Evolutionary conservation across 2,888 invertebrate species (phyloP).

Genomic region (Chydorus sphaericus): DNA sequence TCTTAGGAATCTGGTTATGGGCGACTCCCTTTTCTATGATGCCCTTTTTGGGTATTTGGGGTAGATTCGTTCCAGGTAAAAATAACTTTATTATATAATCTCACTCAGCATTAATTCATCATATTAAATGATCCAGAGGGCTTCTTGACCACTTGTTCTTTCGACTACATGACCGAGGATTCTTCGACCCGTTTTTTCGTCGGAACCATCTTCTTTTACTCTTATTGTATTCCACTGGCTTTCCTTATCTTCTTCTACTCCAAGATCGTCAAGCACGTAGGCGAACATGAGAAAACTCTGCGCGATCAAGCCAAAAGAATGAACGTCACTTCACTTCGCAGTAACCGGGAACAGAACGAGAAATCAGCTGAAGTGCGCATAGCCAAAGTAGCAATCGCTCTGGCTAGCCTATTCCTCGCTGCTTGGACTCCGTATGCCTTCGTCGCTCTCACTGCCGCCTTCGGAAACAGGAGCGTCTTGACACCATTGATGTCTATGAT

Average conservation of each 20-base stretch:
- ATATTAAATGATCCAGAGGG: slow-evolving; percentile 47
- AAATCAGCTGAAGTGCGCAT: slow-evolving; percentile 64
- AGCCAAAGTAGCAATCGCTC: slow-evolving; percentile 74
- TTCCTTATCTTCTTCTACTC: slow-evolving; percentile 71
- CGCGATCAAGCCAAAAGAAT: slow-evolving; percentile 72
- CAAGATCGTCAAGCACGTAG: slow-evolving; percentile 74
- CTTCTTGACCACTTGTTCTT: slow-evolving; percentile 69
- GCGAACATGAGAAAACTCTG: slow-evolving; percentile 67
- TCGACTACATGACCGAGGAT: slow-evolving; percentile 65
- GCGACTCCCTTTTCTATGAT: slow-evolving; percentile 65
- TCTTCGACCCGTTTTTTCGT: slow-evolving; percentile 66
- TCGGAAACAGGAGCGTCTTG: slow-evolving; percentile 48
- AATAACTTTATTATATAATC: not conserved
- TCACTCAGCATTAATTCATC: not conserved
- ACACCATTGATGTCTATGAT: slow-evolving; percentile 54
- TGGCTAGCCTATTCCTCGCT: slow-evolving; percentile 67
- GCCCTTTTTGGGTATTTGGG: slow-evolving; percentile 69
- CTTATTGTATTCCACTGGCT: slow-evolving; percentile 59
- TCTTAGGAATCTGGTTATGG: slow-evolving; percentile 56
- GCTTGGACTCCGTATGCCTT: slow-evolving; percentile 86
- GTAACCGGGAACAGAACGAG: slow-evolving; percentile 45
- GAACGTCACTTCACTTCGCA: slow-evolving; percentile 71
- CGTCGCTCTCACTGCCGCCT: slow-evolving; percentile 63
- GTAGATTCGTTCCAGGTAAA: slow-evolving; percentile 64
- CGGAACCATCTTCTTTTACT: slow-evolving; percentile 55